Percentiles rank a stretch among this genome's conserved stretches.
Conservation (phyloP, 2,113 vertebrate species). For the Gymnarchus niloticus region DNA sequence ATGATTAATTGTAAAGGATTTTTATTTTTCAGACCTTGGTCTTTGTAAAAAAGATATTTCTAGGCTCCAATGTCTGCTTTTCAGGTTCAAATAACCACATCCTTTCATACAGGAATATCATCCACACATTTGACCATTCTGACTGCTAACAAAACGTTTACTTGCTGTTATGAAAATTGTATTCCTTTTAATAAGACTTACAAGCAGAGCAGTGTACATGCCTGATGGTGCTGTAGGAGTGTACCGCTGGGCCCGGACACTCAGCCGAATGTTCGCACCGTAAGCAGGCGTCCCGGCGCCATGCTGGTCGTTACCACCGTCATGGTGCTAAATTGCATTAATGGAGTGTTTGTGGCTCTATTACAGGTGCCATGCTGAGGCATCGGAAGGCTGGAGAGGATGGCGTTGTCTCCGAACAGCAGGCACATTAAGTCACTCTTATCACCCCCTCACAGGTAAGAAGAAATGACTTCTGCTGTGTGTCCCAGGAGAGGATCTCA, state of each 20-base stretch:
- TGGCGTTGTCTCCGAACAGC: constrained; percentile 71
- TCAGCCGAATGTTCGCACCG: background rate
- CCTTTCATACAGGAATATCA: background rate
- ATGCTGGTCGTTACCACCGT: background rate
- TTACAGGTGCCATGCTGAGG: constrained; percentile 52
- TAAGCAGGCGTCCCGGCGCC: background rate
- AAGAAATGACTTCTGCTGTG: background rate
- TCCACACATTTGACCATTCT: background rate
- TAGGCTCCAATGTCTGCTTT: background rate
- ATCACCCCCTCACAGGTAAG: constrained; percentile 77
- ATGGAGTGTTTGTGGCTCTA: constrained; percentile 18
- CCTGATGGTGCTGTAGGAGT: background rate
- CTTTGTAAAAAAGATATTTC: background rate
- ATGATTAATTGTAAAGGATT: background rate
- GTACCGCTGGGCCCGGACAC: background rate
- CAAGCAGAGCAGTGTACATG: background rate
- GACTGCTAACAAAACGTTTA: background rate
- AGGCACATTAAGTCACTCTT: constrained; percentile 61
- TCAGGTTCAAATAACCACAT: background rate
- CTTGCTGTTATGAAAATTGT: background rate
- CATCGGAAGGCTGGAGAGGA: constrained; percentile 52
- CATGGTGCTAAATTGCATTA: background rate
- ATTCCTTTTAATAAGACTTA: background rate
- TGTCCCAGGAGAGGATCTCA: background rate
- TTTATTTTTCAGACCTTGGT: background rate